phyloP scores from a whole-genome alignment of 2,888 invertebrate species.

The Parapristionchus giblindavisi region DNA sequence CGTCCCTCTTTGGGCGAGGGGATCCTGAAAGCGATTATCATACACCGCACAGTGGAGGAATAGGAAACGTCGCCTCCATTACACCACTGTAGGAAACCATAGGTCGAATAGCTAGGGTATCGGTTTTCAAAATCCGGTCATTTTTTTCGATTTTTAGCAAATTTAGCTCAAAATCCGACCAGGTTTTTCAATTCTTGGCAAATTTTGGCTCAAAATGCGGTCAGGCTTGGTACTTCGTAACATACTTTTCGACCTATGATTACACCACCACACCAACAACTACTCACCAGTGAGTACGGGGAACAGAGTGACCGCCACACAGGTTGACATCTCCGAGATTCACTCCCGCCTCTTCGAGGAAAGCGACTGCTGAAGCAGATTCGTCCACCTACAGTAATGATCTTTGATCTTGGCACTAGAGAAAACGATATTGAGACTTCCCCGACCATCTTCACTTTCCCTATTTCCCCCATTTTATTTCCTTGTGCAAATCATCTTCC shows the following conservation, averaged over 20 bases:
- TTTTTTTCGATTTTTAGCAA: neutral
- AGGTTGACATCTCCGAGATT: slow-evolving; percentile 67
- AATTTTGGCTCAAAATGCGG: neutral
- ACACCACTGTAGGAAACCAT: neutral
- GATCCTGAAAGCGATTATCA: slow-evolving; percentile 61
- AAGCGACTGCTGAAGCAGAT: slow-evolving; percentile 58
- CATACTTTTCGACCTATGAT: neutral
- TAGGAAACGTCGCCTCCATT: too few species aligned
- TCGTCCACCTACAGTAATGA: slow-evolving; percentile 48
- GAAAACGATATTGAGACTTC: too few species aligned
- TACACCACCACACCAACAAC: neutral
- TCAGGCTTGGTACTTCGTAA: too few species aligned
- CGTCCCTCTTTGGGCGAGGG: slow-evolving; percentile 69
- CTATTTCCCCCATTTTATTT: too few species aligned
- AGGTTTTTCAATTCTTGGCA: neutral
- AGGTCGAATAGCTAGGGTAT: neutral
- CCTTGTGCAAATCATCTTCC: too few species aligned
- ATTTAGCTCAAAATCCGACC: neutral
- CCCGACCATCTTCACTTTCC: neutral
- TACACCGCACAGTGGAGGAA: too few species aligned
- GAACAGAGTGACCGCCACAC: slow-evolving; percentile 68
- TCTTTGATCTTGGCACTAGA: too few species aligned
- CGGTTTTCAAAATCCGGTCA: neutral
- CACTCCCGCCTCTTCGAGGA: slow-evolving; percentile 61
- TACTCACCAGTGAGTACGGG: slow-evolving; percentile 67